phyloP scores from a whole-genome alignment of 2,797 vertebrate species.

The Neoniphon sammara region DNA sequence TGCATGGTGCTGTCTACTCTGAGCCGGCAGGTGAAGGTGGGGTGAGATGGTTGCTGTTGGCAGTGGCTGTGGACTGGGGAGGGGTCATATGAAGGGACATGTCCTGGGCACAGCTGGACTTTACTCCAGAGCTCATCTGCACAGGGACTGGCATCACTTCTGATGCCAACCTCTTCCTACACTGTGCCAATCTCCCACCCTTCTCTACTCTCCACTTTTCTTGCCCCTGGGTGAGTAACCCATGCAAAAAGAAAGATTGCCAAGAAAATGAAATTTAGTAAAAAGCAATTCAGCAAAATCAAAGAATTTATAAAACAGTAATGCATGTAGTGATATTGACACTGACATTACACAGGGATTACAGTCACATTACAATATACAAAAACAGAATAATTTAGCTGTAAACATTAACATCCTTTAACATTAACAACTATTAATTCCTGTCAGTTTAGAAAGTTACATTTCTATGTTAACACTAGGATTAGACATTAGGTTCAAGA shows the following conservation, averaged over 20 bases:
- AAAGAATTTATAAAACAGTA: constrained; percentile 55
- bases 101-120: constrained; percentile 62
- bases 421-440: constrained; percentile 70
- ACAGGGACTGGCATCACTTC: constrained; percentile 65
- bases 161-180: constrained; percentile 69
- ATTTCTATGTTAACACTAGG: constrained; percentile 77
- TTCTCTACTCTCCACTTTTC: constrained; percentile 76
- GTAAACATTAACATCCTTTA: constrained; percentile 55
- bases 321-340: constrained; percentile 76
- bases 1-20: constrained; percentile 59
- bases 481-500: constrained; percentile 79
- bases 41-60: constrained; percentile 63
- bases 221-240: constrained; percentile 73
- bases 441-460: constrained; percentile 73
- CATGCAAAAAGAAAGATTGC: constrained; percentile 82
- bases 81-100: constrained; percentile 53
- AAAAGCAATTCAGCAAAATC: constrained; percentile 60
- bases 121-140: constrained; percentile 71
- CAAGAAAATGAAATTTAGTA: constrained; percentile 71
- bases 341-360: constrained; percentile 66
- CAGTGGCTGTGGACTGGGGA: constrained; percentile 50
- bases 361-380: constrained; percentile 65
- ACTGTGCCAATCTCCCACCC: constrained; percentile 69
- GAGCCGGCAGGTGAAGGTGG: constrained; percentile 63
- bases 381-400: constrained; percentile 62